A percentile compares a stretch with the other conserved stretches of the same genome.
Conservation (phyloP, 1,140 invertebrate species). For the Lasaia peninsularis region DNA sequence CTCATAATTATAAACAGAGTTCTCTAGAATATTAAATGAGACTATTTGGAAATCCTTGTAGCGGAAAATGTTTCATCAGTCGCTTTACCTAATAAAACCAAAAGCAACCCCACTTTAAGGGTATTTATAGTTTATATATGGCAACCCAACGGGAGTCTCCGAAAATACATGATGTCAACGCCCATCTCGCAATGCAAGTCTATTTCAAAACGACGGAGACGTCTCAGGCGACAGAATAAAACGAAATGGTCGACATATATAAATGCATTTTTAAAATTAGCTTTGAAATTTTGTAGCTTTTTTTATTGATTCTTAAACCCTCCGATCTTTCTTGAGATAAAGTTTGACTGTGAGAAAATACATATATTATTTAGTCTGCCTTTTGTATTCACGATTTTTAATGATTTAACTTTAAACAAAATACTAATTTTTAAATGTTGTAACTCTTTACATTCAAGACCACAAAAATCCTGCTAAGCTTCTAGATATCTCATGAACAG, state of each 20-base stretch:
- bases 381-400: too few species aligned
- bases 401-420: too few species aligned
- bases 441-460: too few species aligned
- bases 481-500: too few species aligned
- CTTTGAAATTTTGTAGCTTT: not conserved
- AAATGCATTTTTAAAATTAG: constrained; percentile 10
- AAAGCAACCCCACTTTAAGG: constrained; percentile 7
- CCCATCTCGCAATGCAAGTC: constrained; percentile 56
- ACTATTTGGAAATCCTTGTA: not conserved
- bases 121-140: constrained; percentile 34
- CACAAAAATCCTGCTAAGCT: too few species aligned
- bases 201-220: constrained; percentile 55
- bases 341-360: too few species aligned
- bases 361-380: too few species aligned
- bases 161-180: constrained; percentile 63
- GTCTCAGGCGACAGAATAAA: constrained; percentile 29
- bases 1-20: too few species aligned
- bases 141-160: constrained; percentile 53
- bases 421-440: too few species aligned
- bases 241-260: not conserved
- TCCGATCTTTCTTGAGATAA: too few species aligned
- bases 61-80: not conserved
- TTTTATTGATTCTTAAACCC: too few species aligned
- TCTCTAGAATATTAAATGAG: too few species aligned
- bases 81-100: constrained; percentile 4